A percentile compares a stretch with the other conserved stretches of the same genome.
These are phyloP conservation scores for Clarias batrachus DNA, from an alignment of 2,113 vertebrate genomes.

Conservation along the genomic window DNA sequence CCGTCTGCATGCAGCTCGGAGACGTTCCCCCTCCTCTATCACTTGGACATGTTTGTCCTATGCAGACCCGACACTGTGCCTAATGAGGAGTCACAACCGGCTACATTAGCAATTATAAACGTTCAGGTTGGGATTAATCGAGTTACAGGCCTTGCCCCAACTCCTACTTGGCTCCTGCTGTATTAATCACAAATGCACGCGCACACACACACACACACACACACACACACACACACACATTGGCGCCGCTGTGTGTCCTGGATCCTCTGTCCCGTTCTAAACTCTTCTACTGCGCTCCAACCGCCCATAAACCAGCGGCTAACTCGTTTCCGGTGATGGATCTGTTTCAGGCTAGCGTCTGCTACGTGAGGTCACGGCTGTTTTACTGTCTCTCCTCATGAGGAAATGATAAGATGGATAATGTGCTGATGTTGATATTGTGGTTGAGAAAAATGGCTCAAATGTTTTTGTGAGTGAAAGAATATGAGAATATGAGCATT, in stretches of 20 bases:
- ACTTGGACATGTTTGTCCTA: slow-evolving; percentile 25
- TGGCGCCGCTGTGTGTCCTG: slow-evolving; percentile 18
- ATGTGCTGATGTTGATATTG: not conserved
- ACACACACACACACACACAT: not conserved
- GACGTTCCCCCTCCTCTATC: slow-evolving; percentile 39
- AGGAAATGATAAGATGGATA: slow-evolving; percentile 5
- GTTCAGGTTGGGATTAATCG: slow-evolving; percentile 73
- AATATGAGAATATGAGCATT: not conserved
- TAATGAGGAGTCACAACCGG: slow-evolving; percentile 59
- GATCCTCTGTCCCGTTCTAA: slow-evolving; percentile 61
- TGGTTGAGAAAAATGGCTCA: not conserved
- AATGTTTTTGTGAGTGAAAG: not conserved
- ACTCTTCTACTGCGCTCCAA: slow-evolving; percentile 44
- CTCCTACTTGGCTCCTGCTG: slow-evolving; percentile 59
- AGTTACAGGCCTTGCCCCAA: slow-evolving; percentile 67
- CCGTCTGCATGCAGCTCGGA: slow-evolving; percentile 1
- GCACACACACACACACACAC: not conserved
- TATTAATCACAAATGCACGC: slow-evolving; percentile 65
- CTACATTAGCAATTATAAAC: slow-evolving; percentile 73
- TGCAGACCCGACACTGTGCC: slow-evolving; percentile 22
- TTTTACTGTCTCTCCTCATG: not conserved
- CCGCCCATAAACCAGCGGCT: slow-evolving; percentile 9
- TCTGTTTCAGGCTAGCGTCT: slow-evolving; percentile 35
- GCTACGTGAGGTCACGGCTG: slow-evolving; percentile 9
- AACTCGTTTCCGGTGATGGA: slow-evolving; percentile 33